A percentile compares a stretch with the other conserved stretches of the same genome.
phyloP scores from a whole-genome alignment of 2,888 invertebrate species.

The Alentia gelatinosa region DNA sequence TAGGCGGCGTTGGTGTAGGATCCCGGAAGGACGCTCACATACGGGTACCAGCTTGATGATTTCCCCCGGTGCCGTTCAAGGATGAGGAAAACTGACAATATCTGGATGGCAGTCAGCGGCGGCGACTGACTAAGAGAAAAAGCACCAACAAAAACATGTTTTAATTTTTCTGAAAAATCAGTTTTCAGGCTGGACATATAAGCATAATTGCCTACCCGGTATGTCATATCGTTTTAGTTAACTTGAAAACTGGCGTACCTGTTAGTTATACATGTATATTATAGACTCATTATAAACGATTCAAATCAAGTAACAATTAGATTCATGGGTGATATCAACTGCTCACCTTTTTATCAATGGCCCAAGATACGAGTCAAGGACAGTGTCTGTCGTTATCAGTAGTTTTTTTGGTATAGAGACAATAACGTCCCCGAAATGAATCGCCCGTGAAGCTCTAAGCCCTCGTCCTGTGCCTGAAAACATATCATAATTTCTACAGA shows the following conservation, averaged over 20 bases:
- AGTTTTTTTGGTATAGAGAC: constrained; percentile 83
- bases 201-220: too few relatives aligned
- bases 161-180: too few relatives aligned
- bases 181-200: too few relatives aligned
- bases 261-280: too few relatives aligned
- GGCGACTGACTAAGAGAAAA: background rate
- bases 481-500: too few relatives aligned
- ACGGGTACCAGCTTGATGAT: constrained; percentile 76
- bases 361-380: constrained; percentile 70
- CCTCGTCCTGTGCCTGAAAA: constrained; percentile 88
- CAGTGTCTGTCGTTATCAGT: constrained; percentile 81
- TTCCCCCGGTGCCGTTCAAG: constrained; percentile 84
- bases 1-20: constrained; percentile 81
- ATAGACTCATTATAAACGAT: too few relatives aligned
- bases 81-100: constrained; percentile 86
- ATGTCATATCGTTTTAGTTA: too few relatives aligned
- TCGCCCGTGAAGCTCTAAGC: constrained; percentile 84
- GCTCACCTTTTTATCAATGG: constrained; percentile 68
- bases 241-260: too few relatives aligned
- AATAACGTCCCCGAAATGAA: constrained; percentile 84
- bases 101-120: constrained; percentile 62
- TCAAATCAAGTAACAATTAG: too few relatives aligned
- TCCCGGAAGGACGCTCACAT: constrained; percentile 73
- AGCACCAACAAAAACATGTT: too few relatives aligned
- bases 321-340: too few relatives aligned